Percentiles rank a stretch among this genome's conserved stretches.
Conservation (phyloP, 2,113 vertebrate genomes). For the Lophius piscatorius region DNA sequence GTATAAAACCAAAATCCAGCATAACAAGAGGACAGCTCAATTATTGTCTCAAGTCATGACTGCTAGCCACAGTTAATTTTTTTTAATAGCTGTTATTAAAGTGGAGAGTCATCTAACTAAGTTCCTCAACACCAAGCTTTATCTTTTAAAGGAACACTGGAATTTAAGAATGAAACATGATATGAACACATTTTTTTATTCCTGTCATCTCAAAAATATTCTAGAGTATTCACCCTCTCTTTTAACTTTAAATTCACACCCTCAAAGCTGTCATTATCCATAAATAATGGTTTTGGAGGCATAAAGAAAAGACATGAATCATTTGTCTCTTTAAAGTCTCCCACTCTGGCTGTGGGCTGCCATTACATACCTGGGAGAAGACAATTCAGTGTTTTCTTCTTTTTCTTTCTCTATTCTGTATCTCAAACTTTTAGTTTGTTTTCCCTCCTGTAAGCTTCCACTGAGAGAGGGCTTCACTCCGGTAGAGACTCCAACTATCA, state of each 20-base stretch:
- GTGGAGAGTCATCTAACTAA: neutral
- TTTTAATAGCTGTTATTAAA: neutral
- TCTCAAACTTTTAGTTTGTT: conserved; percentile 62
- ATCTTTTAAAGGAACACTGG: too few relatives aligned
- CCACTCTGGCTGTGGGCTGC: conserved; percentile 21
- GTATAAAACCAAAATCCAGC: conserved; percentile 17
- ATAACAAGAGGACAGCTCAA: conserved; percentile 30
- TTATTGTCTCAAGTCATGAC: neutral
- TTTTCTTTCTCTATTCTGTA: conserved; percentile 38
- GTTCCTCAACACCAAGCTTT: neutral
- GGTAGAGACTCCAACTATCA: conserved; percentile 70
- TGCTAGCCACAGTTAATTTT: neutral
- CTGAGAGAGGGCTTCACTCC: conserved; percentile 67
- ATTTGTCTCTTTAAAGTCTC: conserved; percentile 36
- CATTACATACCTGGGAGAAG: conserved; percentile 67
- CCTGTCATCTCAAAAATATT: neutral
- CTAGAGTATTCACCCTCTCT: conserved; percentile 12
- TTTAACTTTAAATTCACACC: conserved; percentile 26
- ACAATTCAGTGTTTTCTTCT: conserved; percentile 33
- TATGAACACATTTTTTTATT: neutral
- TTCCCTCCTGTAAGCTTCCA: conserved; percentile 68
- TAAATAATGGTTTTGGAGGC: conserved; percentile 47
- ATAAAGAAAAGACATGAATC: conserved; percentile 44
- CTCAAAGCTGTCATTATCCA: conserved; percentile 30
- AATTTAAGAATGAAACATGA: neutral